Evolutionary conservation across 2,113 vertebrate genomes (phyloP), one percentile per base, ranked within the genome.

Genomic region (Pyxicephalus adspersus): DNA sequence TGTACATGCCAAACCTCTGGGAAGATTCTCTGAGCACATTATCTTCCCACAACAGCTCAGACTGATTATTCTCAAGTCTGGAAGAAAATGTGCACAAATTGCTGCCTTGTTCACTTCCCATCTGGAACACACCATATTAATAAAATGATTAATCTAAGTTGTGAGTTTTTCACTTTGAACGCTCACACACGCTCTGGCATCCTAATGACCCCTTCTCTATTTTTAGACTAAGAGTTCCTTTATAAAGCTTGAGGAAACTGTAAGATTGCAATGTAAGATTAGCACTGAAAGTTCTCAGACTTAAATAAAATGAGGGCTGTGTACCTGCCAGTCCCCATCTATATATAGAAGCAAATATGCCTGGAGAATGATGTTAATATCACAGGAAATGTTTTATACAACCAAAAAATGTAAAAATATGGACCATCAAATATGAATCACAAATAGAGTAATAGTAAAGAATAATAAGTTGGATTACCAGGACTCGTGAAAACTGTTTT

Each of bases 231-330:
- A 22, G 45, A 65, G 60, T 45, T 66, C 61, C 61, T 66, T 75
- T 82, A 75, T n/a, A 82, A n/a, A 64, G 50, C 29, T 15, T 22
- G 23, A 82, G 80, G 80, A 82, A 82, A 75, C 58, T 45, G 80
- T 66, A 45, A 66, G 71, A 82, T 82, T 11, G 11, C 19, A 81
- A 51, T 20, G 23, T 31, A 54, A 55, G 70, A 81, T 81, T 81
- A 81, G 17, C 18, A 22, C 25, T 3, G 50, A 74, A 66, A 28
- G 52, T 82, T 66, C 80, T 75, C 80, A 82, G 29, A 38, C 71
- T 50, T 18, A 28, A 75, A 57, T 38, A 28, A 19, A 45, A 45
- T n/a, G n/a, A 45, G 38, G 8, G 38, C 38, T 13, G 38, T 9
- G 15, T 6, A 45, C 8, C 9, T 13, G 38, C 38, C 15, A 13